phyloP scores from a whole-genome alignment of 1,140 invertebrate genomes.

The Sipha flava region DNA sequence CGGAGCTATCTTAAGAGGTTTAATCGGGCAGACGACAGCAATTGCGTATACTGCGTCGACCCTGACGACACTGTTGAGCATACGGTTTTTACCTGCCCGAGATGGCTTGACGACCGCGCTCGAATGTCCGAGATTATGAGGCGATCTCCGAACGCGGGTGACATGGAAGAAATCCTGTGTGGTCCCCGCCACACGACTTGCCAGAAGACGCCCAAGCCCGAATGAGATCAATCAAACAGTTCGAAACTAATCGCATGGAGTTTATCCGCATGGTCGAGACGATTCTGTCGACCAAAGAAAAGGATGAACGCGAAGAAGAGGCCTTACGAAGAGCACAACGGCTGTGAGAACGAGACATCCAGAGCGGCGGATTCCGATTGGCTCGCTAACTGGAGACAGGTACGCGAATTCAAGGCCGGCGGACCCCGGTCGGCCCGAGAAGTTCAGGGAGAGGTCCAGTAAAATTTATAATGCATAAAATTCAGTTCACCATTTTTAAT shows the following conservation, averaged over 20 bases:
- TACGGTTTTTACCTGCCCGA: neutral
- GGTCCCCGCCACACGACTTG: neutral
- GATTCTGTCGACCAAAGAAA: neutral
- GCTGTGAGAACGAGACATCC: too few species aligned
- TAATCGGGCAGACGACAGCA: rapidly evolving
- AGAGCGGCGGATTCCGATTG: too few species aligned
- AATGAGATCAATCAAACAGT: too few species aligned
- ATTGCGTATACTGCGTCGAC: neutral
- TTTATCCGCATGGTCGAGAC: neutral
- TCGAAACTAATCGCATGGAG: neutral
- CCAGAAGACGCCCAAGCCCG: neutral
- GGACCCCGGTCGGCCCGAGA: too few species aligned
- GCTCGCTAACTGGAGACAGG: neutral
- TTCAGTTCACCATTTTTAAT: too few species aligned
- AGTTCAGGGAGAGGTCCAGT: too few species aligned
- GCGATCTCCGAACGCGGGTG: rapidly evolving
- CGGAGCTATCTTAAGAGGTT: too few species aligned
- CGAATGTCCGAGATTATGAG: rapidly evolving
- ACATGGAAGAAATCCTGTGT: neutral
- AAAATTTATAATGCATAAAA: too few species aligned
- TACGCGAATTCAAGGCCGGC: rapidly evolving
- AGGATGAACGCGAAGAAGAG: neutral
- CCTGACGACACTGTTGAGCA: neutral
- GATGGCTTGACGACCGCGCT: neutral
- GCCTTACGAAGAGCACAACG: too few species aligned